Base-by-base conservation (phyloP, 2,113 vertebrate genomes). In the Zosterops borbonicus region DNA sequence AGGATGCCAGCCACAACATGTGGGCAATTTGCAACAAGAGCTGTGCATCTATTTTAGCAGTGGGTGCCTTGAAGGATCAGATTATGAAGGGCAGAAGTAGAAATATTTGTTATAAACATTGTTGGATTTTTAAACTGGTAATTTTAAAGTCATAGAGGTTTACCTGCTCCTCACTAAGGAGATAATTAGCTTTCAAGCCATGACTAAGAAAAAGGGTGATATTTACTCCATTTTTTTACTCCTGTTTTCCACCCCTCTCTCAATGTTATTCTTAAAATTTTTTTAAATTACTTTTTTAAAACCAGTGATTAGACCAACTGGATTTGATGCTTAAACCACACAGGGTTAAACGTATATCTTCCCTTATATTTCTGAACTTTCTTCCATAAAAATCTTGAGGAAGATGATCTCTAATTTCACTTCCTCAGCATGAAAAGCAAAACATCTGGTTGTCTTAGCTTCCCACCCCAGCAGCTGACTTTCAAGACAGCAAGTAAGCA, bases 391-490 rank as follows among this genome's bases (percentile, higher is more conserved):
- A 97, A 93, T 31, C 8, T 56, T 89, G 85, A 87, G 73, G 83
- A 97, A 92, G 86, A 92, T 14, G 53, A 64, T 95, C 94, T 95
- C 95, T 82, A 94, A 96, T 95, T 97, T 97, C 94, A 94, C 83
- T 90, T 94, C 92, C 95, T 96, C 95, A 93, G 92, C 95, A 96
- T 71, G 91, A 94, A 95, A 94, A 95, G 74, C 87, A 82, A 84
- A 97, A 94, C 91, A 97, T 96, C 95, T 97, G 95, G 50, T 81
- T 92, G 80, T 92, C 89, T 94, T 53, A 84, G 65, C 46, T 94
- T 96, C 89, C 92, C 89, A 95, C 77, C 68, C 83, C 4, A 14
- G 91, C 95, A 95, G 83, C 82, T 92, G 85, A 94, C 90, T 95
- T 90, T 60, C 68, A 86, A 71, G 88, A 27, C 4, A 84, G n/a